Evolutionary conservation across 2,888 invertebrate species (phyloP).

Genomic region (Notocelia uddmanniana): DNA sequence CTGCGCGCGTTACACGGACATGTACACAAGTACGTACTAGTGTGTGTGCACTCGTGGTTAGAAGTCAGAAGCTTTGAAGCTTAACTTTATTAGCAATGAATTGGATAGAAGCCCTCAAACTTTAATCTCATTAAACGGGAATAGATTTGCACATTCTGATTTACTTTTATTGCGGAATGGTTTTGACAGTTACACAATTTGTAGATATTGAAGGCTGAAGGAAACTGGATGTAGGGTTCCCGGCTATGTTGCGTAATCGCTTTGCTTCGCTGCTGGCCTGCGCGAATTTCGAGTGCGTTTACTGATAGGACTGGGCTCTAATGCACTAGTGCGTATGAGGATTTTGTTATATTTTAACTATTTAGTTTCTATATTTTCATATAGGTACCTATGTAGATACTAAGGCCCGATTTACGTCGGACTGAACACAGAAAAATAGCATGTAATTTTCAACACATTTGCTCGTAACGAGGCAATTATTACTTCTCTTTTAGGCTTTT

Average conservation of each 20-base stretch:
- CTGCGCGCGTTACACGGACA: constrained; percentile 72
- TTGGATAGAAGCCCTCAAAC: constrained; percentile 68
- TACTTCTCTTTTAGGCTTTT: no score
- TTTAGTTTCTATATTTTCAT: no score
- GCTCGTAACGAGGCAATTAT: no score
- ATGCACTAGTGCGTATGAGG: background rate
- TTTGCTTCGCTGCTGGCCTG: background rate
- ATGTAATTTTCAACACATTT: no score
- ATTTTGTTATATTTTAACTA: no score
- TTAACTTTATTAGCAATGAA: constrained; percentile 80
- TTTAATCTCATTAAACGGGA: constrained; percentile 62
- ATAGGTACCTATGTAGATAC: no score
- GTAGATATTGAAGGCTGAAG: background rate
- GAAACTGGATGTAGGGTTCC: background rate
- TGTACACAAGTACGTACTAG: constrained; percentile 46
- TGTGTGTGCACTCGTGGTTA: constrained; percentile 61
- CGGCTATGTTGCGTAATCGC: background rate
- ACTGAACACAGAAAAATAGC: no score
- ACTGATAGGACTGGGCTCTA: background rate
- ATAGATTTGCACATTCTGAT: constrained; percentile 53
- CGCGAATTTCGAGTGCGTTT: background rate
- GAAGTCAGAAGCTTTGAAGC: constrained; percentile 73
- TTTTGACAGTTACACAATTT: background rate
- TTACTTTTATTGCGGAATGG: constrained; percentile 8
- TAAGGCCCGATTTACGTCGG: no score